These are phyloP conservation scores for Saguinus midas DNA, from an alignment of 2,113 vertebrate species.

Conservation along the genomic window DNA sequence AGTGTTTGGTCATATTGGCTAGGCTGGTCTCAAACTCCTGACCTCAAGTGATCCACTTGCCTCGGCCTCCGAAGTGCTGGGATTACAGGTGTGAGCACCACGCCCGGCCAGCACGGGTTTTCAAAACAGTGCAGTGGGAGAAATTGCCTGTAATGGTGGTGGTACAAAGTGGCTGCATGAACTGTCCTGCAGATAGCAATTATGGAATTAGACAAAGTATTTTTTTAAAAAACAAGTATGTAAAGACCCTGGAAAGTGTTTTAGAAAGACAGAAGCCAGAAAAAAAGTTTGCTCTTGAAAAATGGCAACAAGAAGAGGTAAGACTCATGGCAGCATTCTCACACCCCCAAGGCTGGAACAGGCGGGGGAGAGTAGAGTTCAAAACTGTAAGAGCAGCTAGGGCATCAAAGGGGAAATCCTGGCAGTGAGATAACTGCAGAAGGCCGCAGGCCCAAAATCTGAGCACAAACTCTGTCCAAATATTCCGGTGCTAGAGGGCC, in stretches of 20 bases:
- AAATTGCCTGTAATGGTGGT: not conserved
- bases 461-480: not conserved
- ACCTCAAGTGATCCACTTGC: no score
- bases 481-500: not conserved
- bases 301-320: not conserved
- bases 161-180: not conserved
- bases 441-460: not conserved
- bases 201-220: not conserved
- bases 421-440: not conserved
- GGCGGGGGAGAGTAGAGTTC: not conserved
- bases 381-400: not conserved
- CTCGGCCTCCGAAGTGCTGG: no score
- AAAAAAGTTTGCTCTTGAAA: not conserved
- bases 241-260: not conserved
- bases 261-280: not conserved
- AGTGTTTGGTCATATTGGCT: no score
- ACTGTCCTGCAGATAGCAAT: not conserved
- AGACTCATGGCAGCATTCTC: not conserved
- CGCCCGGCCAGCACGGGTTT: not conserved
- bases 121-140: not conserved
- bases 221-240: not conserved
- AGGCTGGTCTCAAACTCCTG: no score
- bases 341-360: rapidly evolving
- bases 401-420: not conserved
- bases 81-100: no score